Evolutionary conservation across 2,888 invertebrate genomes (phyloP).

Genomic region (Sericinus montela): DNA sequence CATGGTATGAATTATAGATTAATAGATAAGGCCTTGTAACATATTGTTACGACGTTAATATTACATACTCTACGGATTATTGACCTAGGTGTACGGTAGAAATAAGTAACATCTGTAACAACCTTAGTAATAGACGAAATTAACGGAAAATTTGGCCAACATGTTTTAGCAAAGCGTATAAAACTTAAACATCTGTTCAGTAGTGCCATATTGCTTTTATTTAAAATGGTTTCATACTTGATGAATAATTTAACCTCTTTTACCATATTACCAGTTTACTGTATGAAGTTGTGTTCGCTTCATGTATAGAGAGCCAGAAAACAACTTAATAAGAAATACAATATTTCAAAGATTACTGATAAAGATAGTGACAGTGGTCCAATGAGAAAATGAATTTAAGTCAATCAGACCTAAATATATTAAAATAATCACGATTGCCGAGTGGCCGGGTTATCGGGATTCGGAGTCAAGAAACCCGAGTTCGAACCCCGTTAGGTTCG

Average conservation of each 20-base stretch:
- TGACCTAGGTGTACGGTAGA: constrained; percentile 25
- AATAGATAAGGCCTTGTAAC: constrained; percentile 33
- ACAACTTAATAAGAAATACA: too few species aligned
- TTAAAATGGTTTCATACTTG: neutral
- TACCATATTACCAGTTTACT: too few species aligned
- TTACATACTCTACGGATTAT: constrained; percentile 29
- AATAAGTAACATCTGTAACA: constrained; percentile 7
- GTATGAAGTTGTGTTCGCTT: too few species aligned
- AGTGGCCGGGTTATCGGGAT: too few species aligned
- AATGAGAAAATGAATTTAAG: too few species aligned
- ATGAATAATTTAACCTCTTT: neutral
- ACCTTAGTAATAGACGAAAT: neutral
- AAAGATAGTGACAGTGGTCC: too few species aligned
- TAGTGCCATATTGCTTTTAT: constrained; percentile 2
- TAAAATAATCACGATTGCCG: too few species aligned
- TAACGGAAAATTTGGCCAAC: constrained; percentile 12
- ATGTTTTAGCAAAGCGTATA: neutral
- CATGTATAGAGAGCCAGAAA: too few species aligned
- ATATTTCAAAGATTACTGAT: too few species aligned
- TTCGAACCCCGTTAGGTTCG: too few species aligned
- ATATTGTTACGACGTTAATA: constrained; percentile 49
- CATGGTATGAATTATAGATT: constrained; percentile 14
- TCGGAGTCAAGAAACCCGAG: too few species aligned
- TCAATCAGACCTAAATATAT: too few species aligned
- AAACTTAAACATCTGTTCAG: neutral